Percentiles rank a stretch among this genome's conserved stretches.
Conservation (phyloP, 2,113 vertebrate genomes). For the Esox niger region DNA sequence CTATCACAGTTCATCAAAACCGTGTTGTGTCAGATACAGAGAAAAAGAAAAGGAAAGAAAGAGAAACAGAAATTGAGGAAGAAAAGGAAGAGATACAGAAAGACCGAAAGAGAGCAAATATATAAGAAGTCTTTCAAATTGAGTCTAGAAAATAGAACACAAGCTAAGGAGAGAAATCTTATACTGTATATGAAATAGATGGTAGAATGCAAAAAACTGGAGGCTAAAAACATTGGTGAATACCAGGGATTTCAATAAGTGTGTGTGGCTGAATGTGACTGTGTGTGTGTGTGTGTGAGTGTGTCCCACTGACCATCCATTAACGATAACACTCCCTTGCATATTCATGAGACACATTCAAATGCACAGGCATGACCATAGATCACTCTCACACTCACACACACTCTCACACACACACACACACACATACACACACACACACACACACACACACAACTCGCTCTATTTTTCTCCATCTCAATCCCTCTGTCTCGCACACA, state of each 20-base stretch:
- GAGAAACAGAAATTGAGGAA: background rate
- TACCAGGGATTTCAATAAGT: too few relatives aligned
- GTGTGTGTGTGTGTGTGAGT: background rate
- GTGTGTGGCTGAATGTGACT: background rate
- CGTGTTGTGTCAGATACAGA: background rate
- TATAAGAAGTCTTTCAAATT: too few relatives aligned
- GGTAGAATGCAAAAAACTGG: too few relatives aligned
- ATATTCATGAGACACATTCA: slow-evolving; percentile 53
- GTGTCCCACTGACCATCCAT: slow-evolving; percentile 29
- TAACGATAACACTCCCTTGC: slow-evolving; percentile 42
- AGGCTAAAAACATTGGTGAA: too few relatives aligned
- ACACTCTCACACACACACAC: too few relatives aligned
- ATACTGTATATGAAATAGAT: too few relatives aligned
- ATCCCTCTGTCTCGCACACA: slow-evolving; percentile 3
- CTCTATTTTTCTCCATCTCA: background rate
- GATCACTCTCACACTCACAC: too few relatives aligned
- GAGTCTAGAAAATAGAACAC: too few relatives aligned
- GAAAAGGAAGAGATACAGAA: slow-evolving; percentile 14
- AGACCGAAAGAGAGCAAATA: background rate
- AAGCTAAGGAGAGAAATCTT: slow-evolving; percentile 11
- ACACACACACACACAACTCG: background rate
- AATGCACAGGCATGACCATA: background rate
- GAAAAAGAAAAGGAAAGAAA: background rate
- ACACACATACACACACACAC: too few relatives aligned
- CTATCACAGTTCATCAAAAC: slow-evolving; percentile 1